Conservation (phyloP, 1,140 invertebrate species). For the Penaeus japonicus region DNA sequence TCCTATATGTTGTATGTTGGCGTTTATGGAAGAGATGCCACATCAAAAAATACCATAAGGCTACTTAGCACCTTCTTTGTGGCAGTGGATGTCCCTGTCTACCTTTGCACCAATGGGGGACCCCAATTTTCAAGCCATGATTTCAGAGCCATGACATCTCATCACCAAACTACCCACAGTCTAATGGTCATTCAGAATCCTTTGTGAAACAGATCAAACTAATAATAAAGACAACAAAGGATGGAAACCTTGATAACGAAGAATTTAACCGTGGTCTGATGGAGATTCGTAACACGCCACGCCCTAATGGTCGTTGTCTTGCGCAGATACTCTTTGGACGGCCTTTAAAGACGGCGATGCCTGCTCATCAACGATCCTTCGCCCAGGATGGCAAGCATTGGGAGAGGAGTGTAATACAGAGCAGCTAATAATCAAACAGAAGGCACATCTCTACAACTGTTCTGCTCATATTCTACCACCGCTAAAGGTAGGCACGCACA, state of each 20-base stretch:
- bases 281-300: too few relatives aligned
- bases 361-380: too few relatives aligned
- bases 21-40: not conserved
- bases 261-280: not conserved
- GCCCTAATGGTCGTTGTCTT: too few relatives aligned
- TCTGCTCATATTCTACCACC: too few relatives aligned
- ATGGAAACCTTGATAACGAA: slow-evolving; percentile 14
- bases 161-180: not conserved
- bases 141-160: not conserved
- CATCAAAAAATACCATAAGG: not conserved
- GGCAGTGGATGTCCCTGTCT: not conserved
- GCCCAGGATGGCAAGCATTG: too few relatives aligned
- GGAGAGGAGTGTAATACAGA: too few relatives aligned
- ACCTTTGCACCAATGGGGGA: not conserved
- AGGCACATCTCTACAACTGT: too few relatives aligned
- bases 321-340: too few relatives aligned
- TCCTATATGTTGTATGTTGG: slow-evolving; percentile 10
- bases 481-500: too few relatives aligned
- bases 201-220: slow-evolving; percentile 22
- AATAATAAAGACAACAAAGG: slow-evolving; percentile 19
- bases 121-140: slow-evolving; percentile 1
- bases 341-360: too few relatives aligned
- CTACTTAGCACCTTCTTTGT: slow-evolving; percentile 1
- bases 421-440: too few relatives aligned
- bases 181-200: slow-evolving; percentile 19